phyloP scores from a whole-genome alignment of 2,888 invertebrate species.

The Spisula subtruncata region DNA sequence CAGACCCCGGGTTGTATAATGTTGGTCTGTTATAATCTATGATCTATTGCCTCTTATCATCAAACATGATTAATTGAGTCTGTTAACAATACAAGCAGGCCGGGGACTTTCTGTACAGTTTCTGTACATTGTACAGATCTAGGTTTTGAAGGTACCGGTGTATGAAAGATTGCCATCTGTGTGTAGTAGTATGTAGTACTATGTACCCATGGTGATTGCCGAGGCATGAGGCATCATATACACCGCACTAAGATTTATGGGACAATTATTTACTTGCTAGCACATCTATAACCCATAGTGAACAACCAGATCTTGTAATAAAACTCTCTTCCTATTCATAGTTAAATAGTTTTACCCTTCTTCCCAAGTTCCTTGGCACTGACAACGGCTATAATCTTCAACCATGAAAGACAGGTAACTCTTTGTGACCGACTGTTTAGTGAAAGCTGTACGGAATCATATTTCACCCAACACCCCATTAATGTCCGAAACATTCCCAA shows the following conservation, averaged over 20 bases:
- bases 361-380: not conserved
- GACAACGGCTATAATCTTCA: not conserved
- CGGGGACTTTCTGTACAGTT: not conserved
- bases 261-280: not conserved
- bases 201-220: not conserved
- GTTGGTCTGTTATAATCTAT: not conserved
- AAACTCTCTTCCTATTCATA: not conserved
- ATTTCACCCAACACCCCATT: too few relatives aligned
- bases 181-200: too few relatives aligned
- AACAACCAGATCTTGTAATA: not conserved
- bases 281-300: not conserved
- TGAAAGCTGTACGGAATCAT: too few relatives aligned
- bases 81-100: not conserved
- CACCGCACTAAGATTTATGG: not conserved
- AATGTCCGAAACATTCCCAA: too few relatives aligned
- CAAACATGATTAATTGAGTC: not conserved
- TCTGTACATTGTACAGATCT: too few relatives aligned
- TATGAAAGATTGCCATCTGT: constrained; percentile 2
- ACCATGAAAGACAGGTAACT: not conserved
- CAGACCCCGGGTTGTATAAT: not conserved
- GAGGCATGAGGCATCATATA: not conserved
- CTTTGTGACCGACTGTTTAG: too few relatives aligned
- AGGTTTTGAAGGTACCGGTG: not conserved
- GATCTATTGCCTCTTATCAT: constrained; percentile 7
- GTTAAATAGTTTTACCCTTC: not conserved